phyloP scores from a whole-genome alignment of 37 sponge, comb jelly and placozoan species.

The Aplysina aerophoba region DNA sequence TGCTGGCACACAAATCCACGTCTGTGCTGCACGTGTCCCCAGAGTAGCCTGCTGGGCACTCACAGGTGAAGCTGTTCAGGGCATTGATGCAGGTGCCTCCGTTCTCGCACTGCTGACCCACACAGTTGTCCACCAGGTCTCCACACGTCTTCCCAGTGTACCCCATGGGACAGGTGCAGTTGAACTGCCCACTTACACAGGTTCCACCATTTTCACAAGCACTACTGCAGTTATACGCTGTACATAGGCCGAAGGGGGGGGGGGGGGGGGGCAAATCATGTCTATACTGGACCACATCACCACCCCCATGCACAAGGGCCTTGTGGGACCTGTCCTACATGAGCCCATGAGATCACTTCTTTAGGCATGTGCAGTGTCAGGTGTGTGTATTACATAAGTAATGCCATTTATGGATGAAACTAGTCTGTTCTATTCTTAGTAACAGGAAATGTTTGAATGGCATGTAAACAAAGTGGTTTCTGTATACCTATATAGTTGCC shows the following conservation, averaged over 20 bases:
- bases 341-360: too few relatives aligned
- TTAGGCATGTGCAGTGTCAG: too few relatives aligned
- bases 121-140: conserved; percentile 54
- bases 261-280: background rate
- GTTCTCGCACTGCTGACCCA: conserved; percentile 24
- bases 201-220: conserved; percentile 19
- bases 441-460: too few relatives aligned
- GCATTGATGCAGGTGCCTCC: conserved; percentile 24
- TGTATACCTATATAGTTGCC: too few relatives aligned
- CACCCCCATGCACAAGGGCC: background rate
- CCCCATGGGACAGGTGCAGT: conserved; percentile 45
- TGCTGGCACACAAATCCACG: conserved; percentile 31
- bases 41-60: conserved; percentile 43
- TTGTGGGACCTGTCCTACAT: background rate
- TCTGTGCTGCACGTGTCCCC: conserved; percentile 37
- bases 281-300: background rate
- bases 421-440: too few relatives aligned
- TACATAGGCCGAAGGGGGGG: background rate
- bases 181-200: conserved; percentile 19
- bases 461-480: too few relatives aligned
- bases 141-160: conserved; percentile 51
- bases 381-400: too few relatives aligned
- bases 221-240: conserved; percentile 15
- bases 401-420: too few relatives aligned
- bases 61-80: conserved; percentile 34